Evolutionary conservation across 2,888 invertebrate genomes (phyloP).

Genomic region (Mythimna ferrago): DNA sequence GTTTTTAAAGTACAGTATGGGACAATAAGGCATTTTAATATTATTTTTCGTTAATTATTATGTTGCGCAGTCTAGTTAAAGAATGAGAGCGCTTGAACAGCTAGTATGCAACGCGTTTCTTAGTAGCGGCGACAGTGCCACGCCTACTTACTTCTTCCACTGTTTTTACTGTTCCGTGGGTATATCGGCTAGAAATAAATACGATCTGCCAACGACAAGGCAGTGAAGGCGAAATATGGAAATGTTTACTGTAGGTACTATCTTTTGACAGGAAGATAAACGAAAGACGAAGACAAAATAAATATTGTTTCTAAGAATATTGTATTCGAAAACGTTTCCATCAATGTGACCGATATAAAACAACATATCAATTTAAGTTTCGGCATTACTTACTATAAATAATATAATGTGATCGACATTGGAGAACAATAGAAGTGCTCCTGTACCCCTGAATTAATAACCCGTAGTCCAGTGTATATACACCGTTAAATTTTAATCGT

Average conservation of each 20-base stretch:
- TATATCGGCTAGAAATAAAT: conserved; percentile 26
- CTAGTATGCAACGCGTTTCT: too few relatives aligned
- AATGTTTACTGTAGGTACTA: conserved; percentile 17
- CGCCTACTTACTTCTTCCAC: too few relatives aligned
- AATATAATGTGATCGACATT: conserved; percentile 18
- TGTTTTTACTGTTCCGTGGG: too few relatives aligned
- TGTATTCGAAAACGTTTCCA: conserved; percentile 14
- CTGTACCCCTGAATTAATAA: conserved; percentile 16
- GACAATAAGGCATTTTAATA: too few relatives aligned
- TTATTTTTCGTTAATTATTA: too few relatives aligned
- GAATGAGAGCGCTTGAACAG: too few relatives aligned
- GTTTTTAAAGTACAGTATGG: too few relatives aligned
- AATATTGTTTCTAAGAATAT: conserved; percentile 11
- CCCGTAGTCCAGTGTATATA: not conserved
- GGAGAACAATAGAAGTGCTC: conserved; percentile 16
- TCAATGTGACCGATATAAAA: not conserved
- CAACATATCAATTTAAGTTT: conserved; percentile 2
- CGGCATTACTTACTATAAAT: conserved; percentile 14
- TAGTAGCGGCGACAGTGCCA: too few relatives aligned
- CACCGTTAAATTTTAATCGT: too few relatives aligned
- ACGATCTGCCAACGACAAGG: conserved; percentile 6
- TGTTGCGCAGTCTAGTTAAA: too few relatives aligned
- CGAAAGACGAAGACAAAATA: not conserved
- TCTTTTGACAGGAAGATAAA: conserved; percentile 11
- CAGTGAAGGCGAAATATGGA: conserved; percentile 11